These are phyloP conservation scores for Subanguina moxae DNA, from an alignment of 1,140 invertebrate species.

Conservation along the genomic window DNA sequence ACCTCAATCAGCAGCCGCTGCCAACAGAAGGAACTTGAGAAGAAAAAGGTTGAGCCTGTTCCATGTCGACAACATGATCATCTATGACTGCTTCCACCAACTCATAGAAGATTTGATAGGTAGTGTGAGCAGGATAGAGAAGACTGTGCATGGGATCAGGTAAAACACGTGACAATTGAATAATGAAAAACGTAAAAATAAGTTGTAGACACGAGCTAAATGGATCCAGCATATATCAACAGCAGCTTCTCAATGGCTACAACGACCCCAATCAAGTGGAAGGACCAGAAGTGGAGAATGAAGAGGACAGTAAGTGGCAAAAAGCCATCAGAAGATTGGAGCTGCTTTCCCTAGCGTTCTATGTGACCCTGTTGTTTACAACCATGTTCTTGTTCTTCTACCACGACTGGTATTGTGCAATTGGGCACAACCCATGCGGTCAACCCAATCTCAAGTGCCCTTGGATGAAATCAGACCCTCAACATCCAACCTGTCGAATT, in stretches of 20 bases:
- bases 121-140: constrained; percentile 42
- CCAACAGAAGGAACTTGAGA: background rate
- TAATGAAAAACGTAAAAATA: constrained; percentile 1
- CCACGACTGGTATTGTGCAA: constrained; percentile 57
- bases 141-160: constrained; percentile 41
- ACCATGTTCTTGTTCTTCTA: constrained; percentile 59
- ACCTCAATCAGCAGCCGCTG: constrained; percentile 9
- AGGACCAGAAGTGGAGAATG: constrained; percentile 35
- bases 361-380: constrained; percentile 49
- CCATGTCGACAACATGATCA: constrained; percentile 52
- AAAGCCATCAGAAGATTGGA: constrained; percentile 54
- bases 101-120: constrained; percentile 48
- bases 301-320: constrained; percentile 55
- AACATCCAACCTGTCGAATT: background rate
- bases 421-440: constrained; percentile 57
- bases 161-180: constrained; percentile 14
- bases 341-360: constrained; percentile 53
- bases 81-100: constrained; percentile 57
- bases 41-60: constrained; percentile 51
- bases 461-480: constrained; percentile 35
- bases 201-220: constrained; percentile 42
- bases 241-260: background rate
- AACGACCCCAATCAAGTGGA: background rate
- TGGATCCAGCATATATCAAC: background rate
- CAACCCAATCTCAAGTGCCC: constrained; percentile 52